A percentile compares a stretch with the other conserved stretches of the same genome.
Evolutionary conservation across 2,888 invertebrate species (phyloP).

Genomic region (Myathropa florea): DNA sequence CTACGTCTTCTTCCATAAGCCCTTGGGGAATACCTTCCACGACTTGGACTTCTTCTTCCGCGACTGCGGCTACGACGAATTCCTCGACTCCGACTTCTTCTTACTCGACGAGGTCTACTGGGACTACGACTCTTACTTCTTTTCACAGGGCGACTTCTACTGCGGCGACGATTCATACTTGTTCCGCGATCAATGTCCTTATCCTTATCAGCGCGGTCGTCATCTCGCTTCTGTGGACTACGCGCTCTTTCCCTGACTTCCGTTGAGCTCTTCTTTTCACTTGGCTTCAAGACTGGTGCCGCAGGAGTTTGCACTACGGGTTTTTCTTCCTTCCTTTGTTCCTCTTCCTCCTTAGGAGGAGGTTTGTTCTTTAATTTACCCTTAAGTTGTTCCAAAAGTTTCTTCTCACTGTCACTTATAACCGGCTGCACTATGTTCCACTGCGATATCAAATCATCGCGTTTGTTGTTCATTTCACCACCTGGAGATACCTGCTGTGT

Average conservation of each 20-base stretch:
- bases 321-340: constrained; percentile 77
- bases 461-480: constrained; percentile 75
- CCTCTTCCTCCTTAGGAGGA: constrained; percentile 74
- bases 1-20: constrained; percentile 72
- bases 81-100: constrained; percentile 57
- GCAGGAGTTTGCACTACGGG: constrained; percentile 75
- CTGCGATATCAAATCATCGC: constrained; percentile 82
- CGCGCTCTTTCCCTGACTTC: constrained; percentile 21
- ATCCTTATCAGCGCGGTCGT: constrained; percentile 76
- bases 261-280: constrained; percentile 30
- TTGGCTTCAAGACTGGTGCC: constrained; percentile 76
- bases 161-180: constrained; percentile 71
- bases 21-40: constrained; percentile 69
- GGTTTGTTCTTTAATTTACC: constrained; percentile 78
- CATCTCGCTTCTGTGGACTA: constrained; percentile 72
- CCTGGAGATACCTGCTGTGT: constrained; percentile 74
- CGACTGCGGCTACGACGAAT: constrained; percentile 70
- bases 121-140: constrained; percentile 73
- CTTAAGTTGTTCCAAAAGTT: constrained; percentile 82
- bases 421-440: constrained; percentile 83
- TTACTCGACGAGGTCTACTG: constrained; percentile 72
- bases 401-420: constrained; percentile 83
- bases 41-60: constrained; percentile 71
- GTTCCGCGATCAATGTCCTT: constrained; percentile 49
- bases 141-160: constrained; percentile 73